Percentiles rank a stretch among this genome's conserved stretches.
phyloP scores from a whole-genome alignment of 2,113 vertebrate species.

The Nettapus auritus region DNA sequence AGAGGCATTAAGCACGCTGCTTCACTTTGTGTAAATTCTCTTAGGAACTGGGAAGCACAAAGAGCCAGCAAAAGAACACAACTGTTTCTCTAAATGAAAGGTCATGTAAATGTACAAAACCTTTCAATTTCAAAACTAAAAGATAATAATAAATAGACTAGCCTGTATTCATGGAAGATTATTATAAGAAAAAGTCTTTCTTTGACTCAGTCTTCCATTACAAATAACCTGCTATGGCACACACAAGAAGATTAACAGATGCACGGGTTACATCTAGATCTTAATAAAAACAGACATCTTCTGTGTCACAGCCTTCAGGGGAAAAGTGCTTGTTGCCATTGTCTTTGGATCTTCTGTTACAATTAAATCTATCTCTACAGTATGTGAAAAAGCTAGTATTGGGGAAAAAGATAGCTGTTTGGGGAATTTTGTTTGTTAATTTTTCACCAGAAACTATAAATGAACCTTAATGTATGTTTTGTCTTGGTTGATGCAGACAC shows the following conservation, averaged over 20 bases:
- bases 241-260: constrained; percentile 41
- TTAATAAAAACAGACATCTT: constrained; percentile 52
- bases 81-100: not conserved
- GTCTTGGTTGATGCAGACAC: not conserved
- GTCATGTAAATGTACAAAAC: not conserved
- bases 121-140: not conserved
- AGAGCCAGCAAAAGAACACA: not conserved
- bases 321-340: not conserved
- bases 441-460: not conserved
- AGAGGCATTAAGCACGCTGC: not conserved
- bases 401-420: too few species aligned
- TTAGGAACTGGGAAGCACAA: not conserved
- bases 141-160: not conserved
- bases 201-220: constrained; percentile 18
- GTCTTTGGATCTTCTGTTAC: not conserved
- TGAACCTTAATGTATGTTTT: not conserved
- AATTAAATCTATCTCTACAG: not conserved
- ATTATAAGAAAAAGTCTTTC: not conserved
- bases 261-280: constrained; percentile 22
- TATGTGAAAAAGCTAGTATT: not conserved
- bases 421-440: not conserved
- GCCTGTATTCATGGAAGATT: not conserved
- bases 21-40: not conserved
- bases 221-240: constrained; percentile 24
- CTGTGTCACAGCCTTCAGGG: constrained; percentile 13